Evolutionary conservation across 2,113 vertebrate species (phyloP).

Genomic region (Ctenomys sociabilis): DNA sequence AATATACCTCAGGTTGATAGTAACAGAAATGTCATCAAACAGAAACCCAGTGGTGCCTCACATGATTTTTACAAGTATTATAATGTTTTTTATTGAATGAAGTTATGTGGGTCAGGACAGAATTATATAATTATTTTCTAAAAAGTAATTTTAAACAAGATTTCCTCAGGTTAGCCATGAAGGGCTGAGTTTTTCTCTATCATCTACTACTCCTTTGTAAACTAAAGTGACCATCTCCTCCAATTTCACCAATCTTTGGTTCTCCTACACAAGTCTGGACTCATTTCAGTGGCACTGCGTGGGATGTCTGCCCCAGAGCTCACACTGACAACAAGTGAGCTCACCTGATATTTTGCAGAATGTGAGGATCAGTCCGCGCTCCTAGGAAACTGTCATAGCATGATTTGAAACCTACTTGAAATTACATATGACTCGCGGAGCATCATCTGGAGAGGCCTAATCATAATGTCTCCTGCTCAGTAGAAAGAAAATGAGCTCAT

Average conservation of each 20-base stretch:
- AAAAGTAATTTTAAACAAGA: conserved; percentile 21
- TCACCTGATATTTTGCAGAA: neutral
- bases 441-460: neutral
- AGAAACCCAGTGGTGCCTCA: neutral
- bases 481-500: neutral
- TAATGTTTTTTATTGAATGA: neutral
- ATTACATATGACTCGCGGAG: neutral
- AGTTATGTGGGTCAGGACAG: neutral
- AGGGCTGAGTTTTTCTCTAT: neutral
- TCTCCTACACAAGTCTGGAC: neutral
- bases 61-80: neutral
- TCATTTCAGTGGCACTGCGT: neutral
- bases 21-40: neutral
- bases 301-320: neutral
- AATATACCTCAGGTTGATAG: neutral
- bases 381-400: neutral
- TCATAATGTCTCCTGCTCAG: conserved; percentile 9
- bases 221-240: neutral
- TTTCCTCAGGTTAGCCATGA: neutral
- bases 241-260: neutral
- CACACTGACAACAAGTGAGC: neutral
- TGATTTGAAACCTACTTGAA: conserved; percentile 53
- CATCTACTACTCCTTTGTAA: neutral
- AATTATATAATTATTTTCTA: neutral
- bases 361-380: neutral